Base-by-base conservation (phyloP, 2,888 invertebrate species). In the Acrocyrtus sp. region DNA sequence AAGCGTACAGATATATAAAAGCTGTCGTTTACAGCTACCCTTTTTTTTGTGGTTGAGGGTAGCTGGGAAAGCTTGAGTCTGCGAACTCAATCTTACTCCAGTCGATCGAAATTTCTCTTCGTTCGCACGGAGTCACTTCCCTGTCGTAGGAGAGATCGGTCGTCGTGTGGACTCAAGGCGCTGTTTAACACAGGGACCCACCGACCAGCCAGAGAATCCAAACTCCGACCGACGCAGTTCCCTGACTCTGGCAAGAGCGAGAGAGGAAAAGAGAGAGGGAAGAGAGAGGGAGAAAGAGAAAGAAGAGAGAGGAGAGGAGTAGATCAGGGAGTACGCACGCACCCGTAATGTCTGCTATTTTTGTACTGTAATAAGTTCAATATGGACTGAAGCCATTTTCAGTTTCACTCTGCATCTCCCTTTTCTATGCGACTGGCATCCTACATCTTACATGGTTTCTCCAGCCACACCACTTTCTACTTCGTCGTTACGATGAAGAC, bases 1-100 rank as follows among this genome's bases (percentile, higher is more conserved):
- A n/a, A n/a, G n/a, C n/a, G n/a, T n/a, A n/a, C n/a, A n/a, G n/a
- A n/a, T n/a, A n/a, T n/a, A n/a, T n/a, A n/a, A n/a, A n/a, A n/a
- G n/a, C n/a, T n/a, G n/a, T n/a, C n/a, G n/a, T n/a, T n/a, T n/a
- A n/a, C n/a, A n/a, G n/a, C n/a, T n/a, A n/a, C n/a, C n/a, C n/a
- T n/a, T n/a, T n/a, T n/a, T n/a, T n/a, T n/a, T n/a, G n/a, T 34
- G 6, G 6, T 15, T 57, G n/a, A n/a, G 19, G 53, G 78, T 79
- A 60, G 51, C 76, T 78, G 80, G 79, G 78, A 79, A 29, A 73
- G 80, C 81, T 78, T 80, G 81, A 81, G 80, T 81, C 81, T 81
- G 81, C 81, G 81, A 80, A 77, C 73, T 81, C 67, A 70, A 80
- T 80, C 80, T 79, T 75, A n/a, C 41, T 67, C 65, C 10, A 41